These are phyloP conservation scores for Stegophylla sp. DNA, from an alignment of 2,888 invertebrate species.

Conservation along the genomic window DNA sequence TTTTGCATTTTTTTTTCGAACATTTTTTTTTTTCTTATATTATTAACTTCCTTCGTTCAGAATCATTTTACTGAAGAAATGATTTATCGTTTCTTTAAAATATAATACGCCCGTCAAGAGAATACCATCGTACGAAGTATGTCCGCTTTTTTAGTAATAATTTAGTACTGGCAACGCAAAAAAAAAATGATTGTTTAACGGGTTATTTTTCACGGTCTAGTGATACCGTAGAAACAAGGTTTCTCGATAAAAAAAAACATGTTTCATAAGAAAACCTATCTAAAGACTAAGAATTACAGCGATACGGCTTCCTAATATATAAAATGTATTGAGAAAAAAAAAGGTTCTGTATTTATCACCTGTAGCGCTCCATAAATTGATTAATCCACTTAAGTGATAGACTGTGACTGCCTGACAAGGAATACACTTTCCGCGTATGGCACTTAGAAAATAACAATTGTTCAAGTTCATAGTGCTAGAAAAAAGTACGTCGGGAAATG, in stretches of 20 bases:
- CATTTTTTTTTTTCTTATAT: too few species aligned
- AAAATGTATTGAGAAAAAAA: background rate
- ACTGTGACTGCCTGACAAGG: constrained; percentile 6
- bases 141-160: too few species aligned
- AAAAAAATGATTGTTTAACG: background rate
- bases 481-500: background rate
- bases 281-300: background rate
- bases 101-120: too few species aligned
- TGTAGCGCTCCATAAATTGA: constrained; percentile 27
- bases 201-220: background rate
- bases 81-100: too few species aligned
- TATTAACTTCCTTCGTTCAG: too few species aligned
- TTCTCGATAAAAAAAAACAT: background rate
- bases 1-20: too few species aligned
- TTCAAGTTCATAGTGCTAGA: background rate
- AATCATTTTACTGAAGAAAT: too few species aligned
- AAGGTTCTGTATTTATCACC: background rate
- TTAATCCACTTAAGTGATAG: constrained; percentile 28
- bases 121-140: too few species aligned
- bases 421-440: background rate
- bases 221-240: background rate
- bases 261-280: background rate
- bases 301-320: background rate
- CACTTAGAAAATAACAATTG: background rate
- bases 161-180: too few species aligned